Conservation (phyloP, 2,113 vertebrate genomes). For the Pionites leucogaster region DNA sequence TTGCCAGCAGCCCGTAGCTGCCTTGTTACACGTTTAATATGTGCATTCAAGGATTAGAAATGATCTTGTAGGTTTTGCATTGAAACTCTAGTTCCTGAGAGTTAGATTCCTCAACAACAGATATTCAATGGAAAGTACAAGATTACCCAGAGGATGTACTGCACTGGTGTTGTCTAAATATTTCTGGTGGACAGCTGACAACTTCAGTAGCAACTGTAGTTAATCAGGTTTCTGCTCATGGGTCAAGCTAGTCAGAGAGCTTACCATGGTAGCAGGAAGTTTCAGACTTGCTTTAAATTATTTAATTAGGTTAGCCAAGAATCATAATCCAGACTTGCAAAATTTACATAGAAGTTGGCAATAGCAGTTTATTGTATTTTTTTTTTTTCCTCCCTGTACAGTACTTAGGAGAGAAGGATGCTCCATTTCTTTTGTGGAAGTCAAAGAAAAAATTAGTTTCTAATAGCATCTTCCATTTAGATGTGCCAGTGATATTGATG, state of each 20-base stretch:
- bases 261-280: neutral
- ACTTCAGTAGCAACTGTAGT: neutral
- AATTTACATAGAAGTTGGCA: neutral
- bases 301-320: neutral
- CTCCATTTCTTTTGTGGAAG: neutral
- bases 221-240: neutral
- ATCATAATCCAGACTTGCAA: neutral
- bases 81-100: neutral
- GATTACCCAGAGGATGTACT: neutral
- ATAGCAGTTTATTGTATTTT: fast-evolving
- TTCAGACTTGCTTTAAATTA: neutral
- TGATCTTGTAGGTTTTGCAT: neutral
- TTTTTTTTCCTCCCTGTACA: fast-evolving
- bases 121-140: neutral
- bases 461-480: neutral
- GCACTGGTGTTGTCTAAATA: neutral
- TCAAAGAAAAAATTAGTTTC: neutral
- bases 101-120: neutral
- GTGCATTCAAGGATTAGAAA: neutral
- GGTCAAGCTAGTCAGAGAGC: neutral
- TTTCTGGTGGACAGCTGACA: neutral
- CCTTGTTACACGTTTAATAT: neutral
- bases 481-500: neutral
- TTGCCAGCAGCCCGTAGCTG: neutral
- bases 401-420: neutral